Evolutionary conservation across 2,888 invertebrate genomes (phyloP), one percentile per base, ranked within the genome.

Genomic region (Tipula lateralis): DNA sequence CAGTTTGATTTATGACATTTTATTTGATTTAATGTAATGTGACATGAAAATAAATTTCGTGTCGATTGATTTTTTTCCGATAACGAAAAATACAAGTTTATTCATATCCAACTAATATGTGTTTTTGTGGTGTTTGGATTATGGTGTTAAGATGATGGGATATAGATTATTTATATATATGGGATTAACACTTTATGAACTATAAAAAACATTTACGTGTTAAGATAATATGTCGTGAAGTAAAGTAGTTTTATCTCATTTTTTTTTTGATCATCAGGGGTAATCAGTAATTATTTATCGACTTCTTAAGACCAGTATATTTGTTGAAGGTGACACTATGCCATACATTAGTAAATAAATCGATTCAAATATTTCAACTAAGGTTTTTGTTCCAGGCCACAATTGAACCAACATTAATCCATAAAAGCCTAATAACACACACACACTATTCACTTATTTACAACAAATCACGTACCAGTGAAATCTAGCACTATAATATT

Each of bases 11-110:
- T 66, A 66, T 66, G 66, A 66, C 66, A 66, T 66, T 24, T 66
- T 66, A 66, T 66, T 66, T 66, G 66, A 66, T 66, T 66, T 66
- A 66, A 66, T 66, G 66, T 66, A 66, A 66, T 66, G 66, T 66
- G 66, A 66, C 66, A 66, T 66, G 66, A 66, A 66, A 66, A 24
- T 66, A 66, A 66, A 66, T 66, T 66, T 66, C 24, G 24, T 66
- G 66, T 66, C 66, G 66, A 66, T 66, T 66, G 66, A 66, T 66
- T 66, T 66, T 66, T 39, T 7, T 44, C 9, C 66, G 66, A 66
- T 66, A 66, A 66, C 24, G 24, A 7, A 66, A 66, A 19, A 66
- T 66, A 66, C 66, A 66, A 66, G 66, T 24, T 66, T 66, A 66
- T 66, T 66, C 66, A 66, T 24, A 66, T 19, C 66, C 7, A 66